phyloP scores from a whole-genome alignment of 2,888 invertebrate genomes.

The Apoda limacodes region DNA sequence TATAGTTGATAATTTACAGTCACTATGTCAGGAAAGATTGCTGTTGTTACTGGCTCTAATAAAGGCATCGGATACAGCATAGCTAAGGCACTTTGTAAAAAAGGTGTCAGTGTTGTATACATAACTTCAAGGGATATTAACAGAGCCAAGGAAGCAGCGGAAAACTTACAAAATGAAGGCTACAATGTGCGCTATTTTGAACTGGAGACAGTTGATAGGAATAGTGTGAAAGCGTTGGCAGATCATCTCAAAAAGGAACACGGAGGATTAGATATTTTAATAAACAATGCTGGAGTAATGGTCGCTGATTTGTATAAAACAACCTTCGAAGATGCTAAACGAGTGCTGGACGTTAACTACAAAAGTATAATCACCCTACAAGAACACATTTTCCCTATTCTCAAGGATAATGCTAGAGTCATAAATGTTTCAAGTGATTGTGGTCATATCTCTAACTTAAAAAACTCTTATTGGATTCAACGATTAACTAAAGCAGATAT shows the following conservation, averaged over 20 bases:
- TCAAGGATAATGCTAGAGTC: slow-evolving; percentile 25
- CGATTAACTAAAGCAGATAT: slow-evolving; percentile 20
- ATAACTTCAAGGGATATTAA: slow-evolving; percentile 1
- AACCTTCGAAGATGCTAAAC: slow-evolving; percentile 24
- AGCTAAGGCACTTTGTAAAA: slow-evolving; percentile 67
- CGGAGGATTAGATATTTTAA: slow-evolving; percentile 72
- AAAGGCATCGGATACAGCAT: slow-evolving; percentile 75
- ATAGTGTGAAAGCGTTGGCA: slow-evolving; percentile 59
- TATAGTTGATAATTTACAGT: no score
- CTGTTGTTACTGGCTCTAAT: slow-evolving; percentile 72
- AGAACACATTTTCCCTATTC: slow-evolving; percentile 22
- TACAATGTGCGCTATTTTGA: slow-evolving; percentile 30
- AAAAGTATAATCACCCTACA: slow-evolving; percentile 22
- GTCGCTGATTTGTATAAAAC: no score
- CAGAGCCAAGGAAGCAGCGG: neutral
- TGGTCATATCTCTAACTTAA: slow-evolving; percentile 25
- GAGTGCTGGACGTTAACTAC: slow-evolving; percentile 26
- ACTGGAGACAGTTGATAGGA: slow-evolving; percentile 68
- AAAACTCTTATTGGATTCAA: slow-evolving; percentile 22
- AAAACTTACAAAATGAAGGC: neutral
- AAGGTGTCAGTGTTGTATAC: slow-evolving; percentile 43
- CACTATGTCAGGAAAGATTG: slow-evolving; percentile 21
- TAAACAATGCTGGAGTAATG: slow-evolving; percentile 75
- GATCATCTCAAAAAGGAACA: slow-evolving; percentile 59
- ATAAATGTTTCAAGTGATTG: slow-evolving; percentile 24